phyloP scores from a whole-genome alignment of 2,888 invertebrate species.

The Myathropa florea region DNA sequence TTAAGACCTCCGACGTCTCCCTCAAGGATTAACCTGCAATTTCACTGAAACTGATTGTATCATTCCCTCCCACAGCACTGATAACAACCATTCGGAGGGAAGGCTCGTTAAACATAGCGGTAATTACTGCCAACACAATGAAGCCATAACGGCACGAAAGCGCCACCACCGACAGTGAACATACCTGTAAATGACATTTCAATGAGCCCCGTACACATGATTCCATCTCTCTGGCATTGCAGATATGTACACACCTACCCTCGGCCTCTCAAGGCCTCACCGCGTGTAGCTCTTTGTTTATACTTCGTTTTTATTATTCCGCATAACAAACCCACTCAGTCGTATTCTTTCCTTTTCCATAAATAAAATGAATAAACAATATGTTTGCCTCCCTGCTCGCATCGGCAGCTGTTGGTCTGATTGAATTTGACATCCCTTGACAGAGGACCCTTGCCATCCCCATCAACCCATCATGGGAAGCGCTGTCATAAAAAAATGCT shows the following conservation, averaged over 20 bases:
- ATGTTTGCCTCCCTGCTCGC: neutral
- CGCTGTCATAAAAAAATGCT: neutral
- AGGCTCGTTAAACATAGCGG: conserved; percentile 4
- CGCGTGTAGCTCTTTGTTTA: neutral
- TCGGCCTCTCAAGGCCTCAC: neutral
- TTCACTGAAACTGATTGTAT: neutral
- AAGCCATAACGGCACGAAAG: neutral
- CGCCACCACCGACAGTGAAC: neutral
- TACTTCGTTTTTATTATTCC: conserved; percentile 4
- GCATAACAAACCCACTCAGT: neutral
- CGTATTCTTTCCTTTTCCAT: neutral
- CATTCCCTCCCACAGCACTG: neutral
- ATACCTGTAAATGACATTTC: conserved; percentile 24
- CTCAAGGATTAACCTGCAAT: neutral
- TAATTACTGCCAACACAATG: neutral
- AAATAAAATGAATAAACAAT: conserved; percentile 10
- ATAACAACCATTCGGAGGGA: neutral
- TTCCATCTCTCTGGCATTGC: neutral
- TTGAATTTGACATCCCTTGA: conserved; percentile 15
- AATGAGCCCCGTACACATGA: conserved; percentile 3
- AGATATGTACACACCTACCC: neutral
- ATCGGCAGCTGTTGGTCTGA: conserved; percentile 21
- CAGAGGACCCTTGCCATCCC: neutral
- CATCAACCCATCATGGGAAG: neutral
- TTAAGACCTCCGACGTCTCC: neutral